Base-by-base conservation (phyloP, 2,113 vertebrate species). In the Python bivittatus region DNA sequence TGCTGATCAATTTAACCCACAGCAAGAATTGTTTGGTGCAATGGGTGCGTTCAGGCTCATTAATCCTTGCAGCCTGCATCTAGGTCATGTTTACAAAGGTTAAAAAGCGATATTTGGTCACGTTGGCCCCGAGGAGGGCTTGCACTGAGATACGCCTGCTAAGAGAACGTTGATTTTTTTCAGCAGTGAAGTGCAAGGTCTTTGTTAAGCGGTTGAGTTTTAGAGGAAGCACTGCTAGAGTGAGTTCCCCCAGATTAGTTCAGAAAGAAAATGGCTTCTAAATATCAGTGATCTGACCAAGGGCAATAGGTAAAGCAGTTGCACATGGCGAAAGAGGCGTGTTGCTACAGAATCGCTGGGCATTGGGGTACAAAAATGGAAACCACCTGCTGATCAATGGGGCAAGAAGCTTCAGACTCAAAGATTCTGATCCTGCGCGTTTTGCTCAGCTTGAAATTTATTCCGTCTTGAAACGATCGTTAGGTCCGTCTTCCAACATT, bases 21-120 rank as follows among this genome's bases (percentile, higher is more conserved):
- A 54, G 58, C 44, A 25, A 44, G 12, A 89, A 84, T 52, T 53
- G 29, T 23, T 88, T 84, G 86, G 68, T 20, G 5, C 15, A 13
- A 4, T 44, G 33, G 38, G 64, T 64, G 64, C 38, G 29, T 87
- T 58, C 48, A 11, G n/a, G 56, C 57, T 17, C 33, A 13, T 61
- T 61, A 84, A 92, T 60, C 60, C 1, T 79, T 27, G 54, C 6
- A 33, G 68, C 53, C 27, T 84, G 79, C 56, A 92, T 92, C 54
- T 92, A 89, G 87, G 68, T 61, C 42, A 92, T 92, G 86, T 60
- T 92, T 88, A 79, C 52, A 86, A 86, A 91, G 17, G 10, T 20
- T 12, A 29, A 5, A 33, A 44, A 33, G 42, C 3, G 27, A 22
- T 92, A 52, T 33, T 83, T 9, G 54, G 29, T 25, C 29, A 6